Evolutionary conservation across 2,888 invertebrate genomes (phyloP), one percentile per base, ranked within the genome.

Genomic region (Capitulum mitella): DNA sequence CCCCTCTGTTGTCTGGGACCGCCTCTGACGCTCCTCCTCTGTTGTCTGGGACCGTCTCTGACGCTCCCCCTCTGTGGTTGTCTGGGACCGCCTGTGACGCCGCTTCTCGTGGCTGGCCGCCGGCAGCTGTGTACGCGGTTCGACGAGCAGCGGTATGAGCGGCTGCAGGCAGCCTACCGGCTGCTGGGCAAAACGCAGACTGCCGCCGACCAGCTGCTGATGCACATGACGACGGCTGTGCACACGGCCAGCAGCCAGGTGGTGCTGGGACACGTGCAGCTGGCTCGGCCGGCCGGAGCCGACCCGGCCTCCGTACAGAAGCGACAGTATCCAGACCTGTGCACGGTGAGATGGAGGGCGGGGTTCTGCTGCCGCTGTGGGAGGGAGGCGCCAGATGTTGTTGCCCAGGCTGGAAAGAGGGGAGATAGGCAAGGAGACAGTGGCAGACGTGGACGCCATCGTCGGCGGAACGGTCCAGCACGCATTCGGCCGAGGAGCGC

Each of bases 191-290:
- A 98, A 86, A 94, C 93, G 0, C 92, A 96, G 86, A 91, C 92
- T 3, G 95, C 96, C 0, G 93, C 97, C 90, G 97, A 98, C 85
- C 96, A 97, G 85, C 86, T 98, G 19, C 94, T 95, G 83, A 96
- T 98, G 90, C 96, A 97, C 85, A 97, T 95, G 84, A 93, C 95
- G 0, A 95, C 95, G 64, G 93, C 95, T 0, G 93, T 98, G 29
- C 97, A 94, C 82, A 92, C 92, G 81, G 90, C 91, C 0, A 91
- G 94, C 0, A 89, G 90, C 40, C 88, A 88, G 75, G 89, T 90
- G 0, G 86, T 91, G 0, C 89, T 88, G 80, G 87, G 87, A 0
- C 89, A 89, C 83, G 88, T 88, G 86, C 83, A 88, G 87, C 78
- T 89, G 79, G 87, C 88, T 5, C 43, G 43, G 43, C 43, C 43